Evolutionary conservation across 2,888 invertebrate species (phyloP).

Genomic region (Noctua pronuba): DNA sequence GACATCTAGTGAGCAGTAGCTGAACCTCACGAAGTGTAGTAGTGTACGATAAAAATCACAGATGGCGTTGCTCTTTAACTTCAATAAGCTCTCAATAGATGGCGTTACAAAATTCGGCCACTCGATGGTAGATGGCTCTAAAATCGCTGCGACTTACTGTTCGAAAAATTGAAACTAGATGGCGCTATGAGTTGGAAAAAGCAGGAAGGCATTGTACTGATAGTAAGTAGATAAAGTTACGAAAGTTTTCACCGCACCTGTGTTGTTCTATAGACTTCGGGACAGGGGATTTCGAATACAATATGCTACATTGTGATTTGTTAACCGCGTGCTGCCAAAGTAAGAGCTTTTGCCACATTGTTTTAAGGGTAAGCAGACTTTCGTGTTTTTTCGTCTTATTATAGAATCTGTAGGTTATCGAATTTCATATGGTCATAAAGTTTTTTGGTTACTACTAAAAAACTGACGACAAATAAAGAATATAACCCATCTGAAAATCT

Average conservation of each 20-base stretch:
- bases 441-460: neutral
- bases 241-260: slow-evolving; percentile 60
- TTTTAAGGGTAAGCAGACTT: neutral
- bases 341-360: neutral
- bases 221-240: slow-evolving; percentile 51
- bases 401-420: neutral
- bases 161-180: slow-evolving; percentile 37
- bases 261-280: slow-evolving; percentile 22
- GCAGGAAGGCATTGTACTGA: slow-evolving; percentile 5
- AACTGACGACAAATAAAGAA: neutral
- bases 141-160: accelerated
- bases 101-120: slow-evolving; percentile 35
- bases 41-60: neutral
- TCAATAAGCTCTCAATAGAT: slow-evolving; percentile 27
- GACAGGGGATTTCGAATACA: slow-evolving; percentile 15
- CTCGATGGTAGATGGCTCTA: slow-evolving; percentile 41
- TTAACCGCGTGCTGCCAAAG: slow-evolving; percentile 1
- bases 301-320: slow-evolving; percentile 19
- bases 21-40: neutral
- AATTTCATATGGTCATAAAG: neutral
- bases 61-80: slow-evolving; percentile 32
- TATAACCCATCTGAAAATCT: neutral
- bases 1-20: slow-evolving; percentile 43
- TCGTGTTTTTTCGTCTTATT: neutral
- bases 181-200: slow-evolving; percentile 36